These are phyloP conservation scores for Spinus olivaceus DNA, from an alignment of 2,797 vertebrate genomes.

Conservation along the genomic window DNA sequence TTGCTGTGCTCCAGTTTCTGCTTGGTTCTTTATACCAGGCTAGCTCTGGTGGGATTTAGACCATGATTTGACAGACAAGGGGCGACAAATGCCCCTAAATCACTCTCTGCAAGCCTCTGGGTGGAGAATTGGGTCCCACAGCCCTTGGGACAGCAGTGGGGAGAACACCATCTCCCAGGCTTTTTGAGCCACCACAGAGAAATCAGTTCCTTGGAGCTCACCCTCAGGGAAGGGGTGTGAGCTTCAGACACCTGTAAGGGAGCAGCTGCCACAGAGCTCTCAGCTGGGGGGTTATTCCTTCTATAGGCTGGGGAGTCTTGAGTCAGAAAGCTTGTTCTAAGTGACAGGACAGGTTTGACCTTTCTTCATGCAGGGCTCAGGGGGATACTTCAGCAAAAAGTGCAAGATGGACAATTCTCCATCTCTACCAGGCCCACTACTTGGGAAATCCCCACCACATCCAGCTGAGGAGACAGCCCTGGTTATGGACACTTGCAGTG, in stretches of 20 bases:
- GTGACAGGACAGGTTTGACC: not conserved
- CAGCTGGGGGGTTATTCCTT: not conserved
- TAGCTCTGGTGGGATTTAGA: not conserved
- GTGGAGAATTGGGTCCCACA: not conserved
- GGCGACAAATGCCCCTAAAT: not conserved
- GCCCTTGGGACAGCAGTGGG: not conserved
- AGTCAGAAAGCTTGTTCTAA: not conserved
- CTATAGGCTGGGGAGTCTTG: not conserved
- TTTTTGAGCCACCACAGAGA: not conserved
- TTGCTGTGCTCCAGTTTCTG: fast-evolving
- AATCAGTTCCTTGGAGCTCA: not conserved
- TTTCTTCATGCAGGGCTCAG: not conserved
- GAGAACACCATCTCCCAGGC: not conserved
- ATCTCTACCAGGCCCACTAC: not conserved
- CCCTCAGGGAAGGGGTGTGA: not conserved
- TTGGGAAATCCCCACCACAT: not conserved
- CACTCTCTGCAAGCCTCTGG: not conserved
- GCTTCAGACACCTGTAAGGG: not conserved
- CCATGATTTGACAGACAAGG: not conserved
- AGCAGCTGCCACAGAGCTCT: not conserved
- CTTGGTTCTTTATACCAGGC: not conserved
- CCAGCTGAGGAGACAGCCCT: not conserved
- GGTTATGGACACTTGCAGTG: not conserved
- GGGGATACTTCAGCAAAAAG: not conserved
- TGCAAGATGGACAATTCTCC: not conserved